Conservation (phyloP, 1,140 invertebrate genomes). For the Bicyclus anynana region DNA sequence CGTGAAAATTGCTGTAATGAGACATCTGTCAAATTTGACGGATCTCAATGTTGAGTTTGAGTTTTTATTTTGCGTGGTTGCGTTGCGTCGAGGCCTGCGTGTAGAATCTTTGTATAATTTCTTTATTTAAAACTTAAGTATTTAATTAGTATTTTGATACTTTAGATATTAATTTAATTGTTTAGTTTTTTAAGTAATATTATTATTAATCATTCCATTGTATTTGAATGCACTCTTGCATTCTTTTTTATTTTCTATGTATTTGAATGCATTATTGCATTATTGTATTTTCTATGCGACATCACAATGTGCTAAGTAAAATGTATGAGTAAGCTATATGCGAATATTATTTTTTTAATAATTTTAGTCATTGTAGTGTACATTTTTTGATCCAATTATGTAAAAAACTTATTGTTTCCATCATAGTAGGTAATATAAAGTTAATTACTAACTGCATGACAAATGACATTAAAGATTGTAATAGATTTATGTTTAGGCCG, state of each 20-base stretch:
- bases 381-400: not conserved
- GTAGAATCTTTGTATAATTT: slow-evolving; percentile 40
- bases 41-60: no score
- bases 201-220: slow-evolving; percentile 65
- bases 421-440: slow-evolving; percentile 3
- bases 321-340: not conserved
- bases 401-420: not conserved
- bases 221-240: slow-evolving; percentile 34
- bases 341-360: not conserved
- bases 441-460: slow-evolving; percentile 64
- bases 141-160: slow-evolving; percentile 69
- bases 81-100: slow-evolving; percentile 29
- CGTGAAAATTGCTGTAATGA: no score
- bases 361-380: not conserved
- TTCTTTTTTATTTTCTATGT: no score
- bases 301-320: slow-evolving; percentile 27
- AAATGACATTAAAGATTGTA: slow-evolving; percentile 39
- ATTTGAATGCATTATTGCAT: slow-evolving; percentile 31
- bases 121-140: slow-evolving; percentile 49
- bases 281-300: slow-evolving; percentile 28
- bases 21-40: no score
- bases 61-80: slow-evolving; percentile 18
- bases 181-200: slow-evolving; percentile 44
- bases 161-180: slow-evolving; percentile 49
- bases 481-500: slow-evolving; percentile 27